phyloP scores from a whole-genome alignment of 2,888 invertebrate species.

The Drosophila rubida region DNA sequence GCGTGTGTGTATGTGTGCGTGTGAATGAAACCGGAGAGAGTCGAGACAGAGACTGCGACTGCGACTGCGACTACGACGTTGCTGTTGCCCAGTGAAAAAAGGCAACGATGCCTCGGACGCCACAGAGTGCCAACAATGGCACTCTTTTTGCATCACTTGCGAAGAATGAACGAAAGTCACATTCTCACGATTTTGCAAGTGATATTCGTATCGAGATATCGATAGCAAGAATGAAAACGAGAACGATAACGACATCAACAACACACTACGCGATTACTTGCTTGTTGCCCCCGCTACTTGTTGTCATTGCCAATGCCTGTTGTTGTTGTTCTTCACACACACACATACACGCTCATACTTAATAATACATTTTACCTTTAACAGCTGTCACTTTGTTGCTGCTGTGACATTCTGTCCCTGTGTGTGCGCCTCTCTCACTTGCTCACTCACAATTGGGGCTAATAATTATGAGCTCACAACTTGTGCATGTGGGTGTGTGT shows the following conservation, averaged over 20 bases:
- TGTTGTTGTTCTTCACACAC: slow-evolving; percentile 10
- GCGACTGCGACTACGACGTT: slow-evolving; percentile 3
- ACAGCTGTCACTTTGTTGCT: slow-evolving; percentile 71
- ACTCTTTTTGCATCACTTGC: slow-evolving; percentile 12
- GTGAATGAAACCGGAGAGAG: slow-evolving; percentile 64
- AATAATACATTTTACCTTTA: slow-evolving; percentile 63
- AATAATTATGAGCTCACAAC: slow-evolving; percentile 55
- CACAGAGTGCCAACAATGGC: slow-evolving; percentile 36
- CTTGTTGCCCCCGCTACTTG: slow-evolving; percentile 41
- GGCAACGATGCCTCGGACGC: slow-evolving; percentile 69
- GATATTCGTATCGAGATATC: slow-evolving; percentile 14
- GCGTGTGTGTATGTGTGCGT: slow-evolving; percentile 40
- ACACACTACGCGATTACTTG: slow-evolving; percentile 19
- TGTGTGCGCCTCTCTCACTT: slow-evolving; percentile 23
- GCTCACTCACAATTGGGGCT: slow-evolving; percentile 49
- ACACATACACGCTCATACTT: slow-evolving; percentile 10
- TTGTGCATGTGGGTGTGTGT: slow-evolving; percentile 4
- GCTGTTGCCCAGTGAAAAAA: slow-evolving; percentile 57
- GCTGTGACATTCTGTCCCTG: slow-evolving; percentile 33
- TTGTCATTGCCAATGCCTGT: slow-evolving; percentile 43
- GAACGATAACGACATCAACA: neutral
- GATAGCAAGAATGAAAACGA: slow-evolving; percentile 14
- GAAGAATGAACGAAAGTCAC: neutral
- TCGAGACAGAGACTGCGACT: slow-evolving; percentile 19
- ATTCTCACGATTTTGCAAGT: slow-evolving; percentile 8